Percentiles rank a stretch among this genome's conserved stretches.
Evolutionary conservation across 2,797 vertebrate genomes (phyloP).

Genomic region (Chrosomus eos): DNA sequence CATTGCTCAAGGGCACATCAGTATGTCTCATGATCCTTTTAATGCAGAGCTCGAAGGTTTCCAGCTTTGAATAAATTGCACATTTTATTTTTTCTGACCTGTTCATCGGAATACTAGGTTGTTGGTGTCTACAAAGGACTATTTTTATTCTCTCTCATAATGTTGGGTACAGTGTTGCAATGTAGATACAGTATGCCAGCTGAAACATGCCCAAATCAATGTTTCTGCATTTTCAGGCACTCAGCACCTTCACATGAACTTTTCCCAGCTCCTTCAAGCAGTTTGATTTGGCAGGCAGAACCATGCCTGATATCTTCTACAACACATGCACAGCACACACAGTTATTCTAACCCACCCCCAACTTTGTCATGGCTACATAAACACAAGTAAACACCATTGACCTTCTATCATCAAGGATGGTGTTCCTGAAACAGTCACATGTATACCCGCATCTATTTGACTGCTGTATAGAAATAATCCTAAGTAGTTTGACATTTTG

Average conservation of each 20-base stretch:
- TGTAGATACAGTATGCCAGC: background rate
- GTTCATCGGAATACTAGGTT: background rate
- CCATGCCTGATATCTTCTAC: background rate
- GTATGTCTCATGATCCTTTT: background rate
- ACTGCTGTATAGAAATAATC: background rate
- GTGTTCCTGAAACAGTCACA: conserved; percentile 1
- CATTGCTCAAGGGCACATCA: background rate
- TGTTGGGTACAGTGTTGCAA: background rate
- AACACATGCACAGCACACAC: background rate
- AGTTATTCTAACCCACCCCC: conserved; percentile 31
- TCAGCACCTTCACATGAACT: conserved; percentile 8
- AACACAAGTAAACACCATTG: conserved; percentile 31
- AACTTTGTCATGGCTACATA: conserved; percentile 39
- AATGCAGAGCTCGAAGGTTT: too few species aligned
- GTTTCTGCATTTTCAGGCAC: conserved; percentile 10
- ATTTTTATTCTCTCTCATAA: background rate
- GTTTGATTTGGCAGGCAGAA: conserved; percentile 37
- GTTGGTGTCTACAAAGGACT: background rate
- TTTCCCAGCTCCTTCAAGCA: conserved; percentile 31
- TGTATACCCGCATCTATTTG: background rate
- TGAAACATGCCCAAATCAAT: conserved; percentile 16
- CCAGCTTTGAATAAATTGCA: background rate
- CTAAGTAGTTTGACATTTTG: background rate
- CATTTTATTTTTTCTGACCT: background rate
- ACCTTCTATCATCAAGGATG: conserved; percentile 26